Percentiles rank a stretch among this genome's conserved stretches.
phyloP scores from a whole-genome alignment of 2,113 vertebrate genomes.

The Mastomys natalensis region DNA sequence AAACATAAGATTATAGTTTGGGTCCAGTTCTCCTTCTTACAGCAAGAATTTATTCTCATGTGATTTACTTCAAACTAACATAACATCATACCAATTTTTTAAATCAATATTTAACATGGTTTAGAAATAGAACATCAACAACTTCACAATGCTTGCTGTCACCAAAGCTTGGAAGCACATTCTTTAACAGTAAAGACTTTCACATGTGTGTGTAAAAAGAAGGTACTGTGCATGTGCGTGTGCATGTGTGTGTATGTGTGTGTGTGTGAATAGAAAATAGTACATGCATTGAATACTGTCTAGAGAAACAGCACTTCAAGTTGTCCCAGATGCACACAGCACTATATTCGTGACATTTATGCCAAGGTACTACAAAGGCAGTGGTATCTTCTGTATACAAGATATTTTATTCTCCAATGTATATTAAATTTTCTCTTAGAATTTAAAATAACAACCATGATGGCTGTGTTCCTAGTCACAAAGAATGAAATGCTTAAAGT shows the following conservation, averaged over 20 bases:
- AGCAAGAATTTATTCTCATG: background rate
- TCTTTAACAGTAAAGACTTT: background rate
- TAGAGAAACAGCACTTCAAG: background rate
- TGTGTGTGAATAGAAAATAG: background rate
- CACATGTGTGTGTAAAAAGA: background rate
- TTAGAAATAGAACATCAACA: background rate
- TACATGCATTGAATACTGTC: background rate
- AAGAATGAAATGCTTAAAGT: slow-evolving; percentile 23
- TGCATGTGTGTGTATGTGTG: background rate
- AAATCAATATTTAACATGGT: background rate
- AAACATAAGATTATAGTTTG: background rate
- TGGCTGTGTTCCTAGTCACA: background rate
- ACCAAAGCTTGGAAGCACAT: background rate
- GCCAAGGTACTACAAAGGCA: background rate
- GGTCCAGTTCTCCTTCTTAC: background rate
- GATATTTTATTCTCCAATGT: background rate
- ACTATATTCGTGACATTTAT: background rate
- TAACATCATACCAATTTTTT: background rate
- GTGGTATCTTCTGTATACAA: background rate
- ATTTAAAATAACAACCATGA: background rate
- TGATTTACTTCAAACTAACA: background rate
- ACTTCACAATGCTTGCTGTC: background rate
- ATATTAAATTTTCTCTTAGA: background rate
- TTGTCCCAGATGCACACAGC: too few relatives aligned
- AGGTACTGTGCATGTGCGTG: background rate